These are phyloP conservation scores for Chesias legatella DNA, from an alignment of 2,888 invertebrate genomes.

Conservation along the genomic window DNA sequence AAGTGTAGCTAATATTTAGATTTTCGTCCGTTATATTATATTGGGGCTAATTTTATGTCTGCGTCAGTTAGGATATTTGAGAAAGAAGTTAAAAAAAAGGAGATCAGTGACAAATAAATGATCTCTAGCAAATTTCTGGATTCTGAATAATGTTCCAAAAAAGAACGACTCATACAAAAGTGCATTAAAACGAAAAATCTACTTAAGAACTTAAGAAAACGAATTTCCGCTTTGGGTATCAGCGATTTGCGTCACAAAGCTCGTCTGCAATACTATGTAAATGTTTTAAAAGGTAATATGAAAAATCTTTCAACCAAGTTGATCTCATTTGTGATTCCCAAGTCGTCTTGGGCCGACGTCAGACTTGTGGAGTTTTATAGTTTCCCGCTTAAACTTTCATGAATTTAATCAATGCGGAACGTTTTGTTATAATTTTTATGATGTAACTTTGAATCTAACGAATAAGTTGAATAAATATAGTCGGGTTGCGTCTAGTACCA, in stretches of 20 bases:
- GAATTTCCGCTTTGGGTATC: neutral
- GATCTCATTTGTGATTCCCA: constrained; percentile 54
- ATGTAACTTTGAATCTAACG: constrained; percentile 45
- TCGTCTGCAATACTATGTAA: constrained; percentile 16
- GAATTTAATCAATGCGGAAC: constrained; percentile 59
- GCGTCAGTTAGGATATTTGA: constrained; percentile 19
- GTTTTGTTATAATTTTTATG: constrained; percentile 62
- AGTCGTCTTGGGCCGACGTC: constrained; percentile 41
- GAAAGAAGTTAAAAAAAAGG: no score
- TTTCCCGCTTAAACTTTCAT: constrained; percentile 60
- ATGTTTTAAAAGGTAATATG: constrained; percentile 22
- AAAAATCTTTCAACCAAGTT: constrained; percentile 31
- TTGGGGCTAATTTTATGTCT: constrained; percentile 8
- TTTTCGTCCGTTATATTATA: constrained; percentile 30
- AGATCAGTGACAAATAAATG: no score
- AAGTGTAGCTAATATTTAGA: constrained; percentile 45
- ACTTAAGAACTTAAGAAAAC: no score
- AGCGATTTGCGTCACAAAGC: constrained; percentile 11
- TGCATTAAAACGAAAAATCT: no score
- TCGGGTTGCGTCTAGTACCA: constrained; percentile 16
- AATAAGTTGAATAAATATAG: no score
- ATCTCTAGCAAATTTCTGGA: no score
- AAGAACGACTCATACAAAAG: no score
- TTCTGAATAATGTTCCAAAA: no score
- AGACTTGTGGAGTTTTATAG: constrained; percentile 60